Conservation (phyloP, 1,140 invertebrate species). For the Phenacoccus solenopsis region DNA sequence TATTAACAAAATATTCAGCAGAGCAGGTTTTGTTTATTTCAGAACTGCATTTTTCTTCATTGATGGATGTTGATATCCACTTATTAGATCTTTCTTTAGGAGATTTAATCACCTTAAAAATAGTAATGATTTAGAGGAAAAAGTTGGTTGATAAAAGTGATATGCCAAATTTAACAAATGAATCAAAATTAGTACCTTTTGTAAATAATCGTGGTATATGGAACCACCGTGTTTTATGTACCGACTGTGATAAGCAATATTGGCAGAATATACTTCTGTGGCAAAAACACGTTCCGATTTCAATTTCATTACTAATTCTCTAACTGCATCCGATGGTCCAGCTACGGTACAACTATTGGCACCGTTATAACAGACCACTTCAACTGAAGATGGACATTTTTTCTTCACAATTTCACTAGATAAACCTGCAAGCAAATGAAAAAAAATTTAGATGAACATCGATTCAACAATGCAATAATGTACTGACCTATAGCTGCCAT, state of each 20-base stretch:
- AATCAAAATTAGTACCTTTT: constrained; percentile 37
- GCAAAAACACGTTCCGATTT: constrained; percentile 62
- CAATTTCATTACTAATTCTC: constrained; percentile 33
- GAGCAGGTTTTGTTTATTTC: constrained; percentile 40
- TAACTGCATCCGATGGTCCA: constrained; percentile 43
- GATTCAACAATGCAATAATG: constrained; percentile 78
- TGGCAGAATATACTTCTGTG: constrained; percentile 50
- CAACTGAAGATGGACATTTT: constrained; percentile 40
- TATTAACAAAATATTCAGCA: constrained; percentile 56
- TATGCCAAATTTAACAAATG: too few relatives aligned
- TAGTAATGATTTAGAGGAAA: too few relatives aligned
- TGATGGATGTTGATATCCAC: constrained; percentile 50
- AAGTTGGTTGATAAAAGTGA: too few relatives aligned
- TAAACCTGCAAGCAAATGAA: constrained; percentile 32
- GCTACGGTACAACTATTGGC: constrained; percentile 47
- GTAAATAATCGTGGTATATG: constrained; percentile 53
- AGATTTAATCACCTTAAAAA: constrained; percentile 37
- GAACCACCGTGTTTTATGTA: constrained; percentile 59
- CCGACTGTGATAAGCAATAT: constrained; percentile 62
- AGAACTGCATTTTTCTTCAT: constrained; percentile 34
- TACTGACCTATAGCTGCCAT: constrained; percentile 68
- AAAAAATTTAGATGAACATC: background rate
- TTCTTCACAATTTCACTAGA: constrained; percentile 43
- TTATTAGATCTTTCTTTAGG: constrained; percentile 38
- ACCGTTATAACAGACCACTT: constrained; percentile 58